Conservation (phyloP, 2,113 vertebrate species). For the Mesoclemmys tuberculata region DNA sequence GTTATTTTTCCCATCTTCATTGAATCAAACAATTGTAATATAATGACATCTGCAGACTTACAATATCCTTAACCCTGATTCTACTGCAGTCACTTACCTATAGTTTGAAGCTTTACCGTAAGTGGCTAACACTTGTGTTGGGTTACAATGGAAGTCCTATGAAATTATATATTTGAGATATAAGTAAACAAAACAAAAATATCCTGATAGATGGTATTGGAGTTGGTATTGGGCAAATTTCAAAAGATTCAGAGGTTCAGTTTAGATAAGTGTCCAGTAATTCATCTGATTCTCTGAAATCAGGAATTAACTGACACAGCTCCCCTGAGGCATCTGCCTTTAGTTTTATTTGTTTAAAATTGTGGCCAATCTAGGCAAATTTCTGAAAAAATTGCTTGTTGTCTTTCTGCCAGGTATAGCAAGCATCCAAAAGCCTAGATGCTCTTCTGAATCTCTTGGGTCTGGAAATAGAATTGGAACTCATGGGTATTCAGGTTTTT, state of each 20-base stretch:
- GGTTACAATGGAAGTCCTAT: conserved; percentile 17
- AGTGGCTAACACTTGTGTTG: background rate
- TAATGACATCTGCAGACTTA: background rate
- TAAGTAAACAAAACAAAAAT: conserved; percentile 41
- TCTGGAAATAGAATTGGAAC: conserved; percentile 51
- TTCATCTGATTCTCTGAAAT: conserved; percentile 41
- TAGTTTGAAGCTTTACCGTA: background rate
- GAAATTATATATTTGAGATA: background rate
- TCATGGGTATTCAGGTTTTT: conserved; percentile 34
- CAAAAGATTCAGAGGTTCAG: conserved; percentile 34
- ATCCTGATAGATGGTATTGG: conserved; percentile 6
- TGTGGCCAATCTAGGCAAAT: conserved; percentile 54
- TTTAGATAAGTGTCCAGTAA: conserved; percentile 24
- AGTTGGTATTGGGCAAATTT: conserved; percentile 15
- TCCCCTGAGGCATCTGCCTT: conserved; percentile 57
- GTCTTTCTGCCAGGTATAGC: conserved; percentile 61
- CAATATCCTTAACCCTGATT: background rate
- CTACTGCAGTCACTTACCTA: background rate
- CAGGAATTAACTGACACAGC: conserved; percentile 41
- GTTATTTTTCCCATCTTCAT: background rate
- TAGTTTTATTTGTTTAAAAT: conserved; percentile 56
- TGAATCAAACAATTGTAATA: background rate
- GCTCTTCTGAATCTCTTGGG: conserved; percentile 59
- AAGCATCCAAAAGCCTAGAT: conserved; percentile 46
- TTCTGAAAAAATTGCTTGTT: conserved; percentile 46